These are phyloP conservation scores for Saguinus imperator DNA, from an alignment of 2,113 vertebrate species.

Conservation along the genomic window DNA sequence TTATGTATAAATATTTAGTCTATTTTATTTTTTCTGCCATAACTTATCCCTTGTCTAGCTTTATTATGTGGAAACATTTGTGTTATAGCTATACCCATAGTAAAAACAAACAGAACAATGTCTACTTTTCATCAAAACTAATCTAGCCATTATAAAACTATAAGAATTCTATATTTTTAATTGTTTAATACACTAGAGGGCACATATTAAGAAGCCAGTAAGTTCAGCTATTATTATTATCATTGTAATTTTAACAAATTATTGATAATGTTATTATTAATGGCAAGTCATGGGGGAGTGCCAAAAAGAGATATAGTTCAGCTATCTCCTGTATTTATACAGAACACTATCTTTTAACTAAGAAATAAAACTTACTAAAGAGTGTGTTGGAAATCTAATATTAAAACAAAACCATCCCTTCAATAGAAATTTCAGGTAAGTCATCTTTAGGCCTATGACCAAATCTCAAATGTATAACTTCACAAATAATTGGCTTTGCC, in stretches of 20 bases:
- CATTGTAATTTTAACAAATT: background rate
- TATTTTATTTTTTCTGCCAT: background rate
- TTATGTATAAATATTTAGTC: background rate
- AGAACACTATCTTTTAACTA: background rate
- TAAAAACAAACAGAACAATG: background rate
- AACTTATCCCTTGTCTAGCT: background rate
- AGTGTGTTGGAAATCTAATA: background rate
- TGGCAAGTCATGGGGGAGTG: rapidly evolving
- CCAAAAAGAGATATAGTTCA: background rate
- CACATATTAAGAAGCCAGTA: background rate
- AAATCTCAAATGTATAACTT: background rate
- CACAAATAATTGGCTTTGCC: background rate
- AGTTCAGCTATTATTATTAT: background rate
- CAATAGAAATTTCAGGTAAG: background rate
- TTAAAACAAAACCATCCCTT: background rate
- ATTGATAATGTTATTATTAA: background rate
- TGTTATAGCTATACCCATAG: background rate
- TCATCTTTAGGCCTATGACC: background rate
- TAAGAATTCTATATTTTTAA: background rate
- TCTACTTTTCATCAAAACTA: background rate
- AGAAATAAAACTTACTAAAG: background rate
- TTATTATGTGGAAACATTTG: background rate
- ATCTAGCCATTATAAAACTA: background rate
- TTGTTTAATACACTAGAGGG: background rate
- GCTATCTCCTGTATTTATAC: background rate